These are phyloP conservation scores for Urocynchramus pylzowi DNA, from an alignment of 2,113 vertebrate genomes.

Conservation along the genomic window DNA sequence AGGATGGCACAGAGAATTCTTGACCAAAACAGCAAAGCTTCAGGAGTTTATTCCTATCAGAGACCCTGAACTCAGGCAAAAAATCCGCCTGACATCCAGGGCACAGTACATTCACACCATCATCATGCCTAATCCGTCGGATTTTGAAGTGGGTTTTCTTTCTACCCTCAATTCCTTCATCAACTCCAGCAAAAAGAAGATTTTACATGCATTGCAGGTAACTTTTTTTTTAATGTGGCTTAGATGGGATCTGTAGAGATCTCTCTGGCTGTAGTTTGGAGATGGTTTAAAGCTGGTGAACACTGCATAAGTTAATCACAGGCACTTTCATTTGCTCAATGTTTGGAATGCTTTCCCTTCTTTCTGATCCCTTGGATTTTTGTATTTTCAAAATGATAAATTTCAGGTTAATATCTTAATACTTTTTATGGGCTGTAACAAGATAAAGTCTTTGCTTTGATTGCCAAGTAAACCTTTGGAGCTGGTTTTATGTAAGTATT, in stretches of 20 bases:
- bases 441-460: neutral
- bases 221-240: conserved; percentile 17
- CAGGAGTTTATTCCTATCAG: conserved; percentile 95
- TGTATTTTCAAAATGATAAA: neutral
- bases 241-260: neutral
- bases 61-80: conserved; percentile 92
- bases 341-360: neutral
- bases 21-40: conserved; percentile 93
- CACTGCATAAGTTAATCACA: neutral
- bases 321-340: neutral
- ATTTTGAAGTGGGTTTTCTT: conserved; percentile 95
- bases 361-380: neutral
- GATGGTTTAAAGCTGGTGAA: neutral
- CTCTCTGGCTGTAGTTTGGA: neutral
- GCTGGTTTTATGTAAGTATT: neutral
- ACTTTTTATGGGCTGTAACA: neutral
- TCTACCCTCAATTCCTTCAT: conserved; percentile 95
- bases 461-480: neutral
- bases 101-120: conserved; percentile 96
- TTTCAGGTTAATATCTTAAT: neutral
- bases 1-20: conserved; percentile 88
- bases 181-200: conserved; percentile 95
- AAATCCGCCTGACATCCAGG: conserved; percentile 92
- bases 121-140: conserved; percentile 89
- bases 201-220: conserved; percentile 97